A percentile compares a stretch with the other conserved stretches of the same genome.
phyloP scores from a whole-genome alignment of 2,797 vertebrate species.

The Rhincodon typus region DNA sequence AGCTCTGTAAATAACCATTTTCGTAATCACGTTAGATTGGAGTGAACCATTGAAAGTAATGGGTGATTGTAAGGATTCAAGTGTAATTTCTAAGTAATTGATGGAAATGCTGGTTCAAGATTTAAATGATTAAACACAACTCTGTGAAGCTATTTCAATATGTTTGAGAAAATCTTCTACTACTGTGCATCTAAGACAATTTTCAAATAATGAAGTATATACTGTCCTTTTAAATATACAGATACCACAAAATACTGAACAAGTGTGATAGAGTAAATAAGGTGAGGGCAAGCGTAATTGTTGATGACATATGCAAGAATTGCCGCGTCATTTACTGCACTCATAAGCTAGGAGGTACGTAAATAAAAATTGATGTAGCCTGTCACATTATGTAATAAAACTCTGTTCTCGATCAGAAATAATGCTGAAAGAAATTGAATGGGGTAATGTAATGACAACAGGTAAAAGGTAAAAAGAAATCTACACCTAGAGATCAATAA shows the following conservation, averaged over 20 bases:
- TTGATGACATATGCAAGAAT: background rate
- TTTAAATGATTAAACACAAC: background rate
- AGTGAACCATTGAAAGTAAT: background rate
- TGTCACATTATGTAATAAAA: background rate
- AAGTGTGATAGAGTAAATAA: background rate
- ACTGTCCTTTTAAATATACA: background rate
- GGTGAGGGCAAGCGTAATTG: background rate
- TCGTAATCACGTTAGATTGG: background rate
- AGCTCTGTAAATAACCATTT: background rate
- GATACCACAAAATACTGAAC: background rate
- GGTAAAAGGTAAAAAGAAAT: background rate
- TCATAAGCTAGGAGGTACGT: background rate
- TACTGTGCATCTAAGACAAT: background rate
- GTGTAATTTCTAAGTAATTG: background rate
- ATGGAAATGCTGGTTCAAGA: background rate
- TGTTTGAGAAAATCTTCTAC: background rate
- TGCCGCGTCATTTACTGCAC: background rate
- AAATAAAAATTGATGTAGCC: background rate
- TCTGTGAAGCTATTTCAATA: background rate
- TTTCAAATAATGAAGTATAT: background rate
- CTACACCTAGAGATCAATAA: background rate
- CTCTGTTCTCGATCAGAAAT: background rate
- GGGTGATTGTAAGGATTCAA: background rate
- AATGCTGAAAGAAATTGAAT: background rate
- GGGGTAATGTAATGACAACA: background rate